Evolutionary conservation across 2,888 invertebrate genomes (phyloP).

Genomic region (Dusona sp.): DNA sequence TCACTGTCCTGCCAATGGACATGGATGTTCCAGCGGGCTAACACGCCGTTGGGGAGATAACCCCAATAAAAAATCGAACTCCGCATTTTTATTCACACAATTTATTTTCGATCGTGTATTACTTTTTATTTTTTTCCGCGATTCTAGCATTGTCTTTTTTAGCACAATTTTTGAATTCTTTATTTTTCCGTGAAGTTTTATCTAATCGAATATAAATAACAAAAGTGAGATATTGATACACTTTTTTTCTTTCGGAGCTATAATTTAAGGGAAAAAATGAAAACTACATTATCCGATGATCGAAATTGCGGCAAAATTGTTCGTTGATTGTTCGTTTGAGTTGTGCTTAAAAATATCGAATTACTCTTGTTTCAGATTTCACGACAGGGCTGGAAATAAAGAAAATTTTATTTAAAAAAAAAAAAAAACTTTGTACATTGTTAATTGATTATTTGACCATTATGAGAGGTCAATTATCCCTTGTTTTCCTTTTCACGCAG

Average conservation of each 20-base stretch:
- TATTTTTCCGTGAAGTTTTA: background rate
- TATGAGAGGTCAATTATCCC: background rate
- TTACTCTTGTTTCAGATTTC: slow-evolving; percentile 63
- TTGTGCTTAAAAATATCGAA: slow-evolving; percentile 31
- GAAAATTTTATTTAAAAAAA: slow-evolving; percentile 56
- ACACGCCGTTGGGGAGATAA: slow-evolving; percentile 85
- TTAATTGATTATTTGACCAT: slow-evolving; percentile 4
- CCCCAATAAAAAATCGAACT: slow-evolving; percentile 85
- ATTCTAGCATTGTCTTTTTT: background rate
- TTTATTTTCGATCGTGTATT: too few relatives aligned
- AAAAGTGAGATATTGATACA: background rate
- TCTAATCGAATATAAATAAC: background rate
- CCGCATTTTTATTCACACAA: background rate
- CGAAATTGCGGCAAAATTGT: background rate
- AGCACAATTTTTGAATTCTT: background rate
- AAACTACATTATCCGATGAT: background rate
- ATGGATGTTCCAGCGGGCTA: slow-evolving; percentile 71
- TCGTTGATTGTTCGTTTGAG: background rate
- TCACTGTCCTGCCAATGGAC: slow-evolving; percentile 23
- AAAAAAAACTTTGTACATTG: slow-evolving; percentile 43
- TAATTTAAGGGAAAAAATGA: background rate
- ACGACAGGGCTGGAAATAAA: slow-evolving; percentile 59
- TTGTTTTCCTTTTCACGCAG: slow-evolving; percentile 63
- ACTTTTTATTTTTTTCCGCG: background rate
- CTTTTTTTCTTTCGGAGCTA: background rate